phyloP scores from a whole-genome alignment of 1,140 invertebrate species.

The Trichonephila clavipes region DNA sequence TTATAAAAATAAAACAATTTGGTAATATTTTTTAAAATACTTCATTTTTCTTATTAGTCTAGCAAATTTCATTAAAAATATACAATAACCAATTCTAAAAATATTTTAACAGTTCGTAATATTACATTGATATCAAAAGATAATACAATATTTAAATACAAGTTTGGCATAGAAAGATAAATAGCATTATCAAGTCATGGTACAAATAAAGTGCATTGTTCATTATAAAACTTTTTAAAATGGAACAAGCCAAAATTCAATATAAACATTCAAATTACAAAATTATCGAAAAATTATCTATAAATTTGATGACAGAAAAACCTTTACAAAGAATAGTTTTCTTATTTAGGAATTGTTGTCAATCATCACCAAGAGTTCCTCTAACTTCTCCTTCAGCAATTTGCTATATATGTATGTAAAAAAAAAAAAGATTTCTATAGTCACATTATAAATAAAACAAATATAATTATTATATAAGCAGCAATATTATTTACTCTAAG shows the following conservation, averaged over 20 bases:
- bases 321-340: neutral
- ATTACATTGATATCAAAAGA: conserved; percentile 2
- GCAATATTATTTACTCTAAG: too few species aligned
- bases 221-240: neutral
- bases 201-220: neutral
- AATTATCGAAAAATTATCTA: conserved; percentile 67
- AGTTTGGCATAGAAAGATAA: neutral
- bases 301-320: conserved; percentile 59
- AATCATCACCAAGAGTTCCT: conserved; percentile 67
- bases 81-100: neutral
- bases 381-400: conserved; percentile 68
- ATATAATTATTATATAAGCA: too few species aligned
- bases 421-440: too few species aligned
- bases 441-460: too few species aligned
- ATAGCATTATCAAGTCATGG: neutral
- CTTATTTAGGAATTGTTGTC: conserved; percentile 14
- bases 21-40: neutral
- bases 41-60: neutral
- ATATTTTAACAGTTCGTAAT: neutral
- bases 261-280: conserved; percentile 30
- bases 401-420: conserved; percentile 37
- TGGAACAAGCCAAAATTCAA: neutral
- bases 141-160: neutral
- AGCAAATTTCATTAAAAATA: neutral
- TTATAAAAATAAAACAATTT: conserved; percentile 14